Evolutionary conservation across 2,888 invertebrate genomes (phyloP).

Genomic region (Plagodis dolabraria): DNA sequence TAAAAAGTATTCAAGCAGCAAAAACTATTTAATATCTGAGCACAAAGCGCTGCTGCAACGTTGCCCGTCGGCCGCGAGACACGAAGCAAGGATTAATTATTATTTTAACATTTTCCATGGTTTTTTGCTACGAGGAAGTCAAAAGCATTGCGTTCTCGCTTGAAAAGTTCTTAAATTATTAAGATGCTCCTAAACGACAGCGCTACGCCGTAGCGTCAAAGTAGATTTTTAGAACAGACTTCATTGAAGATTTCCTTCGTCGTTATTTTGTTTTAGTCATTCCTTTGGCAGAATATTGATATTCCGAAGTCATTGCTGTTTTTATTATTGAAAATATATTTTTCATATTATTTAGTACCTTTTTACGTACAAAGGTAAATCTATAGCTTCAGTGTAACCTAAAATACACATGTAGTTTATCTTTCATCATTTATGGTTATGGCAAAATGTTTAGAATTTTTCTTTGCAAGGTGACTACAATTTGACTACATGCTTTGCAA

Average conservation of each 20-base stretch:
- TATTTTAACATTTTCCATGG: slow-evolving; percentile 80
- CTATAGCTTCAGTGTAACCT: too few species aligned
- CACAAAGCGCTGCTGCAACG: slow-evolving; percentile 62
- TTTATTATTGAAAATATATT: too few species aligned
- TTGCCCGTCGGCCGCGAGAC: slow-evolving; percentile 62
- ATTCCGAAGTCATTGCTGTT: not conserved
- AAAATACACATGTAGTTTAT: too few species aligned
- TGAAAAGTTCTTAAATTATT: slow-evolving; percentile 83
- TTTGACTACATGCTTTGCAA: too few species aligned
- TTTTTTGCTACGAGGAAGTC: slow-evolving; percentile 80
- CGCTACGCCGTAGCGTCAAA: slow-evolving; percentile 70
- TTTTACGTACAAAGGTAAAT: too few species aligned
- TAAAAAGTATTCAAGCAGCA: slow-evolving; percentile 70
- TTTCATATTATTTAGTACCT: too few species aligned
- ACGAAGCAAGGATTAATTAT: slow-evolving; percentile 80
- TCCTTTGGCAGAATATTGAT: slow-evolving; percentile 19
- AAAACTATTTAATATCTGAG: slow-evolving; percentile 80
- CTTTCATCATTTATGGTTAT: too few species aligned
- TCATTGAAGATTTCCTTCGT: slow-evolving; percentile 45
- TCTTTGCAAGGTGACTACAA: too few species aligned
- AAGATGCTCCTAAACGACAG: slow-evolving; percentile 76
- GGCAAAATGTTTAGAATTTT: too few species aligned
- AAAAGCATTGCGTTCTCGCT: slow-evolving; percentile 80
- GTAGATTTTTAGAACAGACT: slow-evolving; percentile 58
- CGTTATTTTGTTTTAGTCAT: slow-evolving; percentile 37